Conservation (phyloP, 1,140 invertebrate species). For the Drosophila tsacasi region DNA sequence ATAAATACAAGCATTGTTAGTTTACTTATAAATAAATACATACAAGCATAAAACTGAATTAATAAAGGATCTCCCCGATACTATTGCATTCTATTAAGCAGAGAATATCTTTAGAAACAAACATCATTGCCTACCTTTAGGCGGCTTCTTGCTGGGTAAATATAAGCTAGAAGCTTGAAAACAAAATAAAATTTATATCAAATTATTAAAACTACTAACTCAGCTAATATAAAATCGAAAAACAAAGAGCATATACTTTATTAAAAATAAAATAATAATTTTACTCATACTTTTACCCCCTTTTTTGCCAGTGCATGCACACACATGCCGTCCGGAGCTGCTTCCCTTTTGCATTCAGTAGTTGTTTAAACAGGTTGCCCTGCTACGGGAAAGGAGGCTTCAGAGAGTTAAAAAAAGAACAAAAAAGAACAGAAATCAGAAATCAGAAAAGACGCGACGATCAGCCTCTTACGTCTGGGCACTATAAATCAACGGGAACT, state of each 20-base stretch:
- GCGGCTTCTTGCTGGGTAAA: too few relatives aligned
- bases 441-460: neutral
- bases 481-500: conserved; percentile 10
- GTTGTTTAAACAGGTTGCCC: conserved; percentile 14
- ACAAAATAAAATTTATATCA: neutral
- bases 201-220: neutral
- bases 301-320: neutral
- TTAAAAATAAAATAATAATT: neutral
- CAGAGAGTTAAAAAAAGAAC: conserved; percentile 1
- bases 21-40: neutral
- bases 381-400: neutral
- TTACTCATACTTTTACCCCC: too few relatives aligned
- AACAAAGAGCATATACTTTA: too few relatives aligned
- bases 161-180: neutral
- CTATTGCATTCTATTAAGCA: neutral
- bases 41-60: too few relatives aligned
- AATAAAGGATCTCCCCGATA: too few relatives aligned
- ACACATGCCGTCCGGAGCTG: neutral
- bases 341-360: conserved; percentile 4
- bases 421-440: neutral
- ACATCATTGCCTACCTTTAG: too few relatives aligned
- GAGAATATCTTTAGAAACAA: neutral
- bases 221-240: neutral
- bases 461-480: conserved; percentile 2
- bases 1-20: too few relatives aligned